These are phyloP conservation scores for Serranus cabrilla DNA, from an alignment of 2,797 vertebrate genomes.

Conservation along the genomic window DNA sequence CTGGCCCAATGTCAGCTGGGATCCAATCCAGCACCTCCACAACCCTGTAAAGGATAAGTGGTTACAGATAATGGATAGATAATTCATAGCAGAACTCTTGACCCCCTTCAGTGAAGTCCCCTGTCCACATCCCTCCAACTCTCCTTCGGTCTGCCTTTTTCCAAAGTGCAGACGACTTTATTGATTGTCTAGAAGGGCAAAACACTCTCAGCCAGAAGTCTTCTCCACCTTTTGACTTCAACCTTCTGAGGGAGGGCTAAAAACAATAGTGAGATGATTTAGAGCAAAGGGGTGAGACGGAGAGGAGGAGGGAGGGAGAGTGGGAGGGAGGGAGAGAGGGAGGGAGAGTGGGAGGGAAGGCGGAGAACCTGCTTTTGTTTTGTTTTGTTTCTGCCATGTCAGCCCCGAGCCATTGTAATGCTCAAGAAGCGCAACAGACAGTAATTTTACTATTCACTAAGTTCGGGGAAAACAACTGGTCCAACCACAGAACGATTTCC, in stretches of 20 bases:
- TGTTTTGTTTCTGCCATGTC: conserved; percentile 39
- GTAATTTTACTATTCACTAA: conserved; percentile 28
- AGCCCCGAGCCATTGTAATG: conserved; percentile 32
- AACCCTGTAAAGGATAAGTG: too few relatives aligned
- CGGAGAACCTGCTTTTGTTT: conserved; percentile 23
- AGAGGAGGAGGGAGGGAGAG: conserved; percentile 1
- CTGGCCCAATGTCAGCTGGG: too few relatives aligned
- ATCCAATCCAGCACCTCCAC: too few relatives aligned
- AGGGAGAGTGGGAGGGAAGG: not conserved
- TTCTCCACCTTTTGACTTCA: conserved; percentile 59
- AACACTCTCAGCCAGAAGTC: conserved; percentile 55
- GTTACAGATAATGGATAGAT: not conserved
- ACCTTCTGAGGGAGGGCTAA: conserved; percentile 35
- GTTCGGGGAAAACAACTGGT: conserved; percentile 26
- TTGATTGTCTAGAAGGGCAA: conserved; percentile 66
- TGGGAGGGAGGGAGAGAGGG: not conserved
- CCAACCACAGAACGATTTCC: conserved; percentile 10
- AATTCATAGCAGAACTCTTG: conserved; percentile 30
- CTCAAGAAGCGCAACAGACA: conserved; percentile 24
- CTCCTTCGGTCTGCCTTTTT: conserved; percentile 32
- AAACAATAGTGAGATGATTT: conserved; percentile 54
- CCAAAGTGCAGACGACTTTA: conserved; percentile 57
- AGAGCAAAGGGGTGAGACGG: conserved; percentile 11
- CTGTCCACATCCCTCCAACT: conserved; percentile 33
- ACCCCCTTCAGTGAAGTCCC: conserved; percentile 25